These are phyloP conservation scores for Cyrtodaria siliqua DNA, from an alignment of 2,888 invertebrate species.

Conservation along the genomic window DNA sequence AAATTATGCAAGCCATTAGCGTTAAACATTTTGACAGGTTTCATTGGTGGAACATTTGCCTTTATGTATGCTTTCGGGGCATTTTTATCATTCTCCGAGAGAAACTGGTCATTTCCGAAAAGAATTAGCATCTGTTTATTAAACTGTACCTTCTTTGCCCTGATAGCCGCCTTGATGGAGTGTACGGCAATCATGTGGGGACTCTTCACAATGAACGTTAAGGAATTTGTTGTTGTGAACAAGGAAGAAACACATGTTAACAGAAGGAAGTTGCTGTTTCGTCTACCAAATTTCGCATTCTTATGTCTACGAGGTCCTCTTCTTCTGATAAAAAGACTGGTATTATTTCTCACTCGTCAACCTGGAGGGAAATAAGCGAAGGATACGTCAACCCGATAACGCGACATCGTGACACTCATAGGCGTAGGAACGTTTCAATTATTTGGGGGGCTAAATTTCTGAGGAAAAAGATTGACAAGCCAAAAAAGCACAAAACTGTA, in stretches of 20 bases:
- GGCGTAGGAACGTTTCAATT: no score
- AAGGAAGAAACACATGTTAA: slow-evolving; percentile 12
- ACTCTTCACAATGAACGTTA: slow-evolving; percentile 26
- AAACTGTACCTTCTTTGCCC: slow-evolving; percentile 15
- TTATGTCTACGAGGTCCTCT: no score
- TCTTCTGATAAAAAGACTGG: no score
- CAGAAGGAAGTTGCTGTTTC: no score
- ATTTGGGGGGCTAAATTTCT: no score
- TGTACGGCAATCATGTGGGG: slow-evolving; percentile 38
- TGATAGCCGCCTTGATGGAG: slow-evolving; percentile 24
- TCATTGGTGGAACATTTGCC: slow-evolving; percentile 49
- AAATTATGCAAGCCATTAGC: slow-evolving; percentile 33
- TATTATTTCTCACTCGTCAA: no score
- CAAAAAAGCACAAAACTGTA: no score
- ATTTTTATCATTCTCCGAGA: slow-evolving; percentile 33
- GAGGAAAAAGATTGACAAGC: no score
- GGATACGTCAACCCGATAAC: no score
- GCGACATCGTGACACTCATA: no score
- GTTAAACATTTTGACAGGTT: slow-evolving; percentile 35
- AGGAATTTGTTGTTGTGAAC: slow-evolving; percentile 34
- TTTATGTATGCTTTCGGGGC: slow-evolving; percentile 57
- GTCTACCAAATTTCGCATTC: no score
- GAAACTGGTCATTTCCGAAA: slow-evolving; percentile 29
- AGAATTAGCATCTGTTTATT: slow-evolving; percentile 27
- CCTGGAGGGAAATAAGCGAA: no score